Evolutionary conservation across 2,888 invertebrate genomes (phyloP).

Genomic region (Amitus sp.): DNA sequence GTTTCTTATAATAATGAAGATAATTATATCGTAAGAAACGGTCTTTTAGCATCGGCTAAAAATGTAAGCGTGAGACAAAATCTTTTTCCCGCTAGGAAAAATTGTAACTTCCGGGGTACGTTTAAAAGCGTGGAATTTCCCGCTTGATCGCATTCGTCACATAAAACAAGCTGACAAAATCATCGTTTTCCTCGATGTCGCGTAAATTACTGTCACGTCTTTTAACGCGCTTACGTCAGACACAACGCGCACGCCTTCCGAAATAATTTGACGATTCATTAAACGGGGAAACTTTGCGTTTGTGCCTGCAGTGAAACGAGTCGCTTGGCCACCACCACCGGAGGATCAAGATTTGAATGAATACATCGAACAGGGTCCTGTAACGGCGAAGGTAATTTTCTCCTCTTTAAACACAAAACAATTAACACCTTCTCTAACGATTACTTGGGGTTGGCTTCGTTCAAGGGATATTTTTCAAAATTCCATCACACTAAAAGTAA

Average conservation of each 20-base stretch:
- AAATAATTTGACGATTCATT: not conserved
- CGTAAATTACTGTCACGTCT: slow-evolving; percentile 3
- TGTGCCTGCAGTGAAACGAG: slow-evolving; percentile 79
- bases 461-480: too few relatives aligned
- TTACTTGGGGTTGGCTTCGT: too few relatives aligned
- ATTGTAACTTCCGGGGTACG: too few relatives aligned
- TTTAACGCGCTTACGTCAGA: slow-evolving; percentile 2
- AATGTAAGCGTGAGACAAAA: too few relatives aligned
- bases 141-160: not conserved
- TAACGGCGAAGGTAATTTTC: slow-evolving; percentile 70
- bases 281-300: not conserved
- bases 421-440: too few relatives aligned
- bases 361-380: slow-evolving; percentile 67
- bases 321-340: slow-evolving; percentile 85
- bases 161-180: not conserved
- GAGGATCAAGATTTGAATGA: slow-evolving; percentile 75
- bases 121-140: not conserved
- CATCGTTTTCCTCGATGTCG: slow-evolving; percentile 1
- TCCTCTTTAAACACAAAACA: too few relatives aligned
- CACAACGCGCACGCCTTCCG: not conserved
- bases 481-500: too few relatives aligned
- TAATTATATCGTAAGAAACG: slow-evolving; percentile 20
- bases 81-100: too few relatives aligned
- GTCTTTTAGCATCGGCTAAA: too few relatives aligned
- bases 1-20: slow-evolving; percentile 40